phyloP scores from a whole-genome alignment of 1,140 invertebrate genomes.

The Bombus ignitus region DNA sequence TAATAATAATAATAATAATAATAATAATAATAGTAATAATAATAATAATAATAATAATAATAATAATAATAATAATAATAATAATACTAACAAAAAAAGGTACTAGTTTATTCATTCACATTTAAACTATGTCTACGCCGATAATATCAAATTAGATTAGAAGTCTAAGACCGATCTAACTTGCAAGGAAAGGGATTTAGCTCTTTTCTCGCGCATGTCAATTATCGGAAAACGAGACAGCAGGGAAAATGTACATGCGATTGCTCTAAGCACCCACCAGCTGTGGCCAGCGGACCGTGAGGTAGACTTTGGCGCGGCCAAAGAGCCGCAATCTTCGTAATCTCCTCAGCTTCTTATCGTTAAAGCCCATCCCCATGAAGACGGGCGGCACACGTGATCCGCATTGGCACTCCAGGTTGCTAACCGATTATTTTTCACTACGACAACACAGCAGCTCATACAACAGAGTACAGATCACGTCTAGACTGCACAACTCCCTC shows the following conservation, averaged over 20 bases:
- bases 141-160: background rate
- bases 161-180: background rate
- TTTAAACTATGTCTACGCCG: background rate
- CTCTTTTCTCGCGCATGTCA: background rate
- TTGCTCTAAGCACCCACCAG: constrained; percentile 80
- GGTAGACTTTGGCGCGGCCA: constrained; percentile 86
- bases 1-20: too few species aligned
- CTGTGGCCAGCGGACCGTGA: constrained; percentile 85
- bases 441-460: constrained; percentile 60
- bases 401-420: constrained; percentile 82
- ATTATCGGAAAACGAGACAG: constrained; percentile 31
- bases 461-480: constrained; percentile 29
- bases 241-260: constrained; percentile 44
- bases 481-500: background rate
- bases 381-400: constrained; percentile 81
- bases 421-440: constrained; percentile 68
- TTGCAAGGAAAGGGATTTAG: background rate
- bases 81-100: background rate
- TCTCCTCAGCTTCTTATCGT: constrained; percentile 84
- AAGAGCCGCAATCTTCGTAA: constrained; percentile 85
- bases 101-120: background rate
- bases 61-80: background rate
- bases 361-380: constrained; percentile 83
- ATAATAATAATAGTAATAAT: background rate
- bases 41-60: background rate